Evolutionary conservation across 2,797 vertebrate genomes (phyloP), one percentile per base, ranked within the genome.

Genomic region (Gallinago nigripennis): DNA sequence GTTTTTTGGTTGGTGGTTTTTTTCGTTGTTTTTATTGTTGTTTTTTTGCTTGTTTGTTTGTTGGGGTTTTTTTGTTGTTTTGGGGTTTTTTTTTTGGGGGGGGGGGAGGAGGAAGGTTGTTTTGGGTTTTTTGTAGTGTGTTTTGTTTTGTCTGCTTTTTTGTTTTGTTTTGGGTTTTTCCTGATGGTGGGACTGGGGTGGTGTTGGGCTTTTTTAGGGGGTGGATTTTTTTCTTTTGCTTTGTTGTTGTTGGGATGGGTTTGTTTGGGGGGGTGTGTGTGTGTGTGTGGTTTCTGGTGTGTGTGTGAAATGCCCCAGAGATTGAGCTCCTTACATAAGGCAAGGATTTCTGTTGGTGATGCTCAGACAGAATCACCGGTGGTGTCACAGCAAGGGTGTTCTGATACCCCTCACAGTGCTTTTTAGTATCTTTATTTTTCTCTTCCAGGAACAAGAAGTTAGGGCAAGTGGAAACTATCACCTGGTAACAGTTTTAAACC

Each of bases 121-220:
- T 43, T 43, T 43, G 41, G 41, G 17, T 16, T 41, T 41, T 66
- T 77, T 43, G 45, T 27, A 37, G 18, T 27, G 8, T 43, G 11
- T 25, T 90, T 53, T 11, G 9, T 4, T 78, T 21, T 18, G 9
- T 11, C 3, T 31, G 45, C 9, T 41, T 11, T 33, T 61, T 20
- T 27, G 12, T 8, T 70, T 63, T 20, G 12, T 12, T 61, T 61
- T 27, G 6, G 1, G 5, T 0, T 23, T 54, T 28, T 2, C 4
- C 41, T 18, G 12, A 33, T 57, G 33, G 33, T 56, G 50, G 50
- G 14, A 51, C 27, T 28, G 48, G 48, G 24, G 16, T 16, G 46
- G 18, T 16, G 35, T 12, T 27, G 23, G 16, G 1, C 4, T 77
- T 61, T 65, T 33, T 53, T 31, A 19, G 16, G 18, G 56, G 23